Conservation (phyloP, 2,113 vertebrate genomes). For the Telmatochromis sp. region DNA sequence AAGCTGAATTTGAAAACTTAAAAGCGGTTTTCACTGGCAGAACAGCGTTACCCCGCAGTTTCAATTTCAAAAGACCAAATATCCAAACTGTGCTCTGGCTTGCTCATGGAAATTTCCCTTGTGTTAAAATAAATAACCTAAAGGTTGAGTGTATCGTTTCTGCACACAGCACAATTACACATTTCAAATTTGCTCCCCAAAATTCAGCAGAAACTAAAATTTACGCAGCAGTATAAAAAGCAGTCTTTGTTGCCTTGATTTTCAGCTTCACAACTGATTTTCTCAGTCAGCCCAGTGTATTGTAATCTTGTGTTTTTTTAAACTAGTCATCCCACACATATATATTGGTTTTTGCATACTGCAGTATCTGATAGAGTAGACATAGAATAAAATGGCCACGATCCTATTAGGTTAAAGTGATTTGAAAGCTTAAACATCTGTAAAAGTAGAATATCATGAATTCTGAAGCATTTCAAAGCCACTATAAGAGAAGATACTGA, state of each 20-base stretch:
- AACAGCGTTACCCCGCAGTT: neutral
- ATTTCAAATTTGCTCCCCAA: neutral
- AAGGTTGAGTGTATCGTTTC: neutral
- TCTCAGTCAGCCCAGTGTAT: neutral
- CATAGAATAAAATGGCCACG: neutral
- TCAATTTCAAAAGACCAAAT: neutral
- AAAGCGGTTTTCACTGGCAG: neutral
- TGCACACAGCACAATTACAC: neutral
- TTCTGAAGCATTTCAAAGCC: neutral
- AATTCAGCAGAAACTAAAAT: neutral
- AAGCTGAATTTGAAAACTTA: neutral
- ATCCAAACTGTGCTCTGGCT: neutral
- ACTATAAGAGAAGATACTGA: neutral
- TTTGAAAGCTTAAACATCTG: neutral
- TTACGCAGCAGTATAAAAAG: neutral
- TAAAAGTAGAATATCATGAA: neutral
- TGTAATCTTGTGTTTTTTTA: neutral
- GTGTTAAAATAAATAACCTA: neutral
- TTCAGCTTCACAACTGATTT: neutral
- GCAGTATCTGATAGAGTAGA: neutral
- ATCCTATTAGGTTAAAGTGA: neutral
- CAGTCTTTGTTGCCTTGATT: neutral
- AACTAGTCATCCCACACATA: neutral
- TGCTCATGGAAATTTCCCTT: neutral
- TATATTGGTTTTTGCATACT: neutral